Conservation (phyloP, 37 sponge, comb jelly and placozoan species). For the Geodia barretti region DNA sequence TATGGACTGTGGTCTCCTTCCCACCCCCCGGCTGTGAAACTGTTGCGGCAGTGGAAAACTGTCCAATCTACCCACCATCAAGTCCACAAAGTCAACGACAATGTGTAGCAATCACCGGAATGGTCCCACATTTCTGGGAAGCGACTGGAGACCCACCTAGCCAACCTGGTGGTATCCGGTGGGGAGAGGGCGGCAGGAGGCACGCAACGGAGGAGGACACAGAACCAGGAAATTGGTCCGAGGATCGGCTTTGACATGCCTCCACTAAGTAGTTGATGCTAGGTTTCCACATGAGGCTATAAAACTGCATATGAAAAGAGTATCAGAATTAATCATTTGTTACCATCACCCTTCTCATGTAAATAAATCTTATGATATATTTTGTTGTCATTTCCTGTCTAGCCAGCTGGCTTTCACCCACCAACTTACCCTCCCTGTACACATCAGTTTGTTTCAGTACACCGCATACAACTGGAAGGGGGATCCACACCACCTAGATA, state of each 20-base stretch:
- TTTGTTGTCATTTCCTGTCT: too few species aligned
- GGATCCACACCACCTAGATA: too few species aligned
- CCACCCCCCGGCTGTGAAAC: too few species aligned
- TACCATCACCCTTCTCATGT: too few species aligned
- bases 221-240: conserved; percentile 78
- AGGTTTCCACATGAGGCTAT: conserved; percentile 71
- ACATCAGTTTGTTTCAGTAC: too few species aligned
- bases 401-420: too few species aligned
- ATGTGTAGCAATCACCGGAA: conserved; percentile 71
- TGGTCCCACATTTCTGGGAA: conserved; percentile 77
- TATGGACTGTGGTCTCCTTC: too few species aligned
- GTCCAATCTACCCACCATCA: conserved; percentile 62
- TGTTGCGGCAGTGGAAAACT: conserved; percentile 44
- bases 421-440: too few species aligned
- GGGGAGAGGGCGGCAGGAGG: conserved; percentile 65
- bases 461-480: too few species aligned
- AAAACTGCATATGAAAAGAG: conserved; percentile 32
- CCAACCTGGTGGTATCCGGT: conserved; percentile 57
- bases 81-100: conserved; percentile 49
- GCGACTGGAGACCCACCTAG: conserved; percentile 69
- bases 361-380: too few species aligned
- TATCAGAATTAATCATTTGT: too few species aligned
- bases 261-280: conserved; percentile 50
- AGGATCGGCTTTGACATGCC: conserved; percentile 65
- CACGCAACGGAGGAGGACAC: conserved; percentile 51